Base-by-base conservation (phyloP, 1,140 invertebrate genomes). In the Drosophila rhopaloa region DNA sequence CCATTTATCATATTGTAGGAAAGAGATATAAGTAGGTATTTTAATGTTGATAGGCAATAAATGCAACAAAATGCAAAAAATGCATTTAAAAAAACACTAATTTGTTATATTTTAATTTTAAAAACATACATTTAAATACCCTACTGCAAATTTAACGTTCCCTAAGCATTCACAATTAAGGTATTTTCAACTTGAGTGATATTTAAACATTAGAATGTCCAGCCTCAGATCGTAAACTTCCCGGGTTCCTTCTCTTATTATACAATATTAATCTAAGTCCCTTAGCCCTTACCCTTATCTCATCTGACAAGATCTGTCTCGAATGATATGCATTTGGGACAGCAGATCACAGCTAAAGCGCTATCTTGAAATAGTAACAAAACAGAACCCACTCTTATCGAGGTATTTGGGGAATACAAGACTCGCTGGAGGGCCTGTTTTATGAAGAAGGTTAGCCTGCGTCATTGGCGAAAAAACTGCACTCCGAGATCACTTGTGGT, bases 281-380 rank as follows among this genome's bases (percentile, higher is more conserved):
- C 16, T 43, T 13, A 8, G 1, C 2, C 1, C 6, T 41, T 43
- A 35, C 1, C 1, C 4, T 41, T 43, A 43, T 65, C 44, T 48
- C 59, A 50, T 16, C 65, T 48, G 65, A 43, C 65, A 68, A 41
- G 60, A 46, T 46, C 56, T 65, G 61, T 65, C 57, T 57, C 40
- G 10, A 40, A 35, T 60, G 61, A 65, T 62, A 43, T 61, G 61
- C 56, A 61, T 46, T 37, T 29, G 29, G n/a, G 65, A 66, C 65
- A 65, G 57, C 35, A 46, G 56, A 58, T 46, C 43, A 19, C 32
- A 48, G 32, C 29, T 47, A 3, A 16, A 48, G 13, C 16, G 13
- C 32, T 14, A 50, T 50, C 47, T 50, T 50, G 5, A 32, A 32
- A 38, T 0, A 19, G 40, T 43, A 43, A 16, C 16, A 7, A 14